Conservation (phyloP, 2,888 invertebrate species). For the Xylota segnis region DNA sequence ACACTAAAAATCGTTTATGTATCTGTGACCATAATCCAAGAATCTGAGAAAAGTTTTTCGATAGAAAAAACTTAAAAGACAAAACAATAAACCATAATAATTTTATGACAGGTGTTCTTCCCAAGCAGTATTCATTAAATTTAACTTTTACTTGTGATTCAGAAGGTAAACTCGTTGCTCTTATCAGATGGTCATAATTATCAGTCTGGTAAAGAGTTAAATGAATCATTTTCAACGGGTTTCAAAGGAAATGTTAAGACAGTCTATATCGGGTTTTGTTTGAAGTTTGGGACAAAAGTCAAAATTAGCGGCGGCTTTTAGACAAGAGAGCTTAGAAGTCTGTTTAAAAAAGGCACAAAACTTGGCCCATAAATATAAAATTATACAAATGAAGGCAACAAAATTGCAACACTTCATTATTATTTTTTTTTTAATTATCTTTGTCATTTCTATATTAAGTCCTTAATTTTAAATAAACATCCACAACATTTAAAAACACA, state of each 20-base stretch:
- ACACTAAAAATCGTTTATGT: background rate
- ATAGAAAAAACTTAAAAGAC: background rate
- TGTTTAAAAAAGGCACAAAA: too few relatives aligned
- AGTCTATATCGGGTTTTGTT: background rate
- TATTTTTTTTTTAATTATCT: too few relatives aligned
- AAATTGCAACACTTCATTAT: too few relatives aligned
- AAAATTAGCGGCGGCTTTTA: background rate
- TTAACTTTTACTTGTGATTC: background rate
- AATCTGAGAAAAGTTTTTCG: background rate
- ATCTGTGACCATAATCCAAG: background rate
- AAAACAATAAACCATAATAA: background rate
- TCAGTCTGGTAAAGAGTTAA: background rate
- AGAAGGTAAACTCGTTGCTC: background rate
- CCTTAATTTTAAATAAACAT: constrained; percentile 7
- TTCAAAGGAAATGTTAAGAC: background rate
- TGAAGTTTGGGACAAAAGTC: background rate
- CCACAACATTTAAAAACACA: constrained; percentile 28
- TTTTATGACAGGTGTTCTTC: background rate
- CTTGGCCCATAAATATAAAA: too few relatives aligned
- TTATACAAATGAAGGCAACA: too few relatives aligned
- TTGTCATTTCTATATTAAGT: background rate
- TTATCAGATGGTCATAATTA: background rate
- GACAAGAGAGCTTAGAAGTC: too few relatives aligned
- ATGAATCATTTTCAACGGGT: background rate
- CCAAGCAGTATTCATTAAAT: background rate